Conservation (phyloP, 2,113 vertebrate genomes). For the Erythrolamprus reginae region DNA sequence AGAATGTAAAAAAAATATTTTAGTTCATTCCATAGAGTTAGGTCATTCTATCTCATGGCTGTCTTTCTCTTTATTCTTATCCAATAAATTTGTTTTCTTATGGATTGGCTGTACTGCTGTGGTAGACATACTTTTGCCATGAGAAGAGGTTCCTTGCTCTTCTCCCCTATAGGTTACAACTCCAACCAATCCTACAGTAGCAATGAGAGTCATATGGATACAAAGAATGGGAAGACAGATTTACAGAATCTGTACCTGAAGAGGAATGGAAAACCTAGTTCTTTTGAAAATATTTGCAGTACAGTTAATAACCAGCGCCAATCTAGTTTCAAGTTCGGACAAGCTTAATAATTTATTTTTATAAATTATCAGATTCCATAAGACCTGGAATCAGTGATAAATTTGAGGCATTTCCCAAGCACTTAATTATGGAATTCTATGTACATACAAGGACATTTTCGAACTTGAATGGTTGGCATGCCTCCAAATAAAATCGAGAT, state of each 20-base stretch:
- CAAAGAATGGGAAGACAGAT: background rate
- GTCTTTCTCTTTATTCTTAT: background rate
- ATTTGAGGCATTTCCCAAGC: background rate
- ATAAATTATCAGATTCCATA: background rate
- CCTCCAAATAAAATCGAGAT: too few relatives aligned
- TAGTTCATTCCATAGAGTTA: background rate
- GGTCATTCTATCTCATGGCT: background rate
- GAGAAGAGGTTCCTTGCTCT: background rate
- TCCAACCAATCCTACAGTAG: background rate
- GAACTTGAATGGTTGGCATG: too few relatives aligned
- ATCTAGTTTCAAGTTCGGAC: background rate
- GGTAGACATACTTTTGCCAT: background rate
- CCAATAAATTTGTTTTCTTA: background rate
- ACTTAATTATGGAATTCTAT: background rate
- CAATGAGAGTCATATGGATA: background rate
- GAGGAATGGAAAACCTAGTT: background rate
- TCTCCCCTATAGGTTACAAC: background rate
- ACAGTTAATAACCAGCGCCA: background rate
- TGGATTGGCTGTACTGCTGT: background rate
- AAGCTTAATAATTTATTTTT: background rate
- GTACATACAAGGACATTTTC: too few relatives aligned
- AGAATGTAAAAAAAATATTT: background rate
- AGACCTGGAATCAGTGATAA: background rate
- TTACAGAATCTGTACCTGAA: background rate
- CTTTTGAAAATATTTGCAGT: background rate